Evolutionary conservation across 2,888 invertebrate genomes (phyloP), one percentile per base, ranked within the genome.

Genomic region (Eupithecia insigniata): DNA sequence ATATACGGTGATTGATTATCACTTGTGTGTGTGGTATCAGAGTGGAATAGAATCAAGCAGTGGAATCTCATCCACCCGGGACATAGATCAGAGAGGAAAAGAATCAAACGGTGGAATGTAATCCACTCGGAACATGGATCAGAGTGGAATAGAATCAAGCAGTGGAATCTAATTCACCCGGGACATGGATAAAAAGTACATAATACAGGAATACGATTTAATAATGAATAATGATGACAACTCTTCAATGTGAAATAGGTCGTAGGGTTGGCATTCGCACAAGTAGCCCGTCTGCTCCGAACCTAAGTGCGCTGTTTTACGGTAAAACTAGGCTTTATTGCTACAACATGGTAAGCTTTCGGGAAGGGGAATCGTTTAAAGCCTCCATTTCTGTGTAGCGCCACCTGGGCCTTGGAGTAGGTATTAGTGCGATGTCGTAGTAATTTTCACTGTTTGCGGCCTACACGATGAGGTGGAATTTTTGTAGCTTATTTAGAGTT

Each of bases 291-390:
- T 36, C 64, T 64, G 36, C n/a, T 34, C 14, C 36, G 16, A 62
- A 34, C 22, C 34, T 36, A 39, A 86, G 82, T 84, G 83, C 80
- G 64, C 70, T 75, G 77, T 78, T 77, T 75, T 75, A 76, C 82
- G 82, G 81, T 84, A 83, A 87, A 88, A 88, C 89, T 88, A 89
- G 87, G 85, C 86, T 87, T 85, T 85, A 86, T 84, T 86, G 85
- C 85, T 81, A 78, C 83, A 85, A 84, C 83, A 84, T 79, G 83
- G 81, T 82, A 81, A 81, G 84, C 80, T 83, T 86, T 83, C 83
- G 82, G 77, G 76, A 83, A 85, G 84, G 86, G 85, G 87, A 88
- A 90, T 90, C 90, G 87, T 87, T 90, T 90, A 90, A 64, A 90
- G 89, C 90, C 86, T 80, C 84, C 83, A 81, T 83, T 84, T 82